Conservation (phyloP, 2,113 vertebrate genomes). For the Tenrec ecaudatus region DNA sequence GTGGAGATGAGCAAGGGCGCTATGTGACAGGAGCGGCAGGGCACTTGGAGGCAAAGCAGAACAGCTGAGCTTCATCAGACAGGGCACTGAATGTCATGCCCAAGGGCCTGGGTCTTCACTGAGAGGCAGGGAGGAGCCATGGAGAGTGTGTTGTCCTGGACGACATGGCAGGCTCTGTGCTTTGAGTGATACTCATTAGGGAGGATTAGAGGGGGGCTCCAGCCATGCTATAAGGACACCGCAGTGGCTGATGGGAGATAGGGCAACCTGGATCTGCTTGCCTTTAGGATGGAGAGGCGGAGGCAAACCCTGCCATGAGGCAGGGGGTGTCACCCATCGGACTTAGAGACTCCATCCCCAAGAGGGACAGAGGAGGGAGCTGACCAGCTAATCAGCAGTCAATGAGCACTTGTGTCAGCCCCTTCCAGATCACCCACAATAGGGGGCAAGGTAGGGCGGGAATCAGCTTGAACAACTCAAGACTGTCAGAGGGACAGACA, state of each 20-base stretch:
- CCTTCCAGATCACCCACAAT: background rate
- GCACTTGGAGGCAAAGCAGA: background rate
- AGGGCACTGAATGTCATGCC: background rate
- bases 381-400: background rate
- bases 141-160: too few relatives aligned
- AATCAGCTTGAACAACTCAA: background rate
- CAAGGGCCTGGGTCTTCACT: background rate
- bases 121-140: background rate
- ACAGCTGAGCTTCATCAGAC: background rate
- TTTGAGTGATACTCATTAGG: background rate
- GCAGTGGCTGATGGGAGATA: background rate
- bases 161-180: background rate
- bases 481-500: background rate
- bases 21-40: too few relatives aligned
- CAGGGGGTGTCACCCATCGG: background rate
- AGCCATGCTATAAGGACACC: background rate
- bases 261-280: background rate
- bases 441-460: too few relatives aligned
- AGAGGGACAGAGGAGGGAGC: too few relatives aligned
- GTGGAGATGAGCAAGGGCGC: too few relatives aligned
- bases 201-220: background rate
- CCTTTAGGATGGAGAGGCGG: background rate
- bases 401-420: background rate
- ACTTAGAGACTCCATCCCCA: too few relatives aligned
- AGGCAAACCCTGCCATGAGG: fast-evolving